Evolutionary conservation across 2,113 vertebrate genomes (phyloP), one percentile per base, ranked within the genome.

Genomic region (Lophura nycthemera): DNA sequence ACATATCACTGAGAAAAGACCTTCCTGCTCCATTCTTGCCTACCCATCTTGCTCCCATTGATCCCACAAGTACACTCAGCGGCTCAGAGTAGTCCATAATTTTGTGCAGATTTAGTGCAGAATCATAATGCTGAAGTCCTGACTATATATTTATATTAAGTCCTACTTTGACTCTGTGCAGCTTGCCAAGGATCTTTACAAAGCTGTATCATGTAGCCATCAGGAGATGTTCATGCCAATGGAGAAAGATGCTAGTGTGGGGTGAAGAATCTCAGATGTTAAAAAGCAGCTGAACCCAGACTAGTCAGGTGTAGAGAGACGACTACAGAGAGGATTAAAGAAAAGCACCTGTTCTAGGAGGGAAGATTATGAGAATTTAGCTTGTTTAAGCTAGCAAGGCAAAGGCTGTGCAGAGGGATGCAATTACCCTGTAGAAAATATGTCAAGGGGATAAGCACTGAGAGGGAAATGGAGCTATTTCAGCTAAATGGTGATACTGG

Each of bases 331-430:
- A 69, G 24, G 85, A 80, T 92, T 90, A 93, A 88, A 69, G 60
- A 61, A 70, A 85, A 77, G 6, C 56, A 50, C 36, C 66, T 92
- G 15, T 77, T 83, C 38, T 34, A 47, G 79, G 38, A 79, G 54
- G 36, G n/a, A 48, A 73, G 74, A 94, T 92, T 4, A 70, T 32
- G 60, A 84, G 64, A 83, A 66, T 29, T 85, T 61, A 70, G 48
- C 54, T 91, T 61, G 74, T 87, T 89, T 76, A 92, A 82, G 34
- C 32, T 40, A 78, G 57, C 24, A 66, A 89, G 79, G 71, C 36
- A 92, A 89, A 89, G 71, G 43, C 79, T 66, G n/a, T n/a, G 54
- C 61, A 74, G 82, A 91, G 66, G 78, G 52, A 71, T 82, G 74
- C 16, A 48, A 36, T 92, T 61, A 40, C 40, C 59, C 66, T 7